Conservation (phyloP, 2,797 vertebrate genomes). For the Luscinia luscinia region DNA sequence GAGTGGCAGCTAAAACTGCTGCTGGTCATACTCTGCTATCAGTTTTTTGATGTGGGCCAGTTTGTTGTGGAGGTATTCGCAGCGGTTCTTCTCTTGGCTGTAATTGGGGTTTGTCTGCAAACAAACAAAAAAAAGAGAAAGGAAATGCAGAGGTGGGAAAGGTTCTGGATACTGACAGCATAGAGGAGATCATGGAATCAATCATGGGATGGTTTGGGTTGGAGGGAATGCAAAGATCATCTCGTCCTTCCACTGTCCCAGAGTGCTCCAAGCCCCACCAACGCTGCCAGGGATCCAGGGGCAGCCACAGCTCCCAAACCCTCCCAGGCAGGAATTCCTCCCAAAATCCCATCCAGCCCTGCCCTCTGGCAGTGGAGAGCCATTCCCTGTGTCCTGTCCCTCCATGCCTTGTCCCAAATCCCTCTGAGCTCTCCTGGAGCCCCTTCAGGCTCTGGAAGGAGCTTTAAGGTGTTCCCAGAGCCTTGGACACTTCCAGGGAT, state of each 20-base stretch:
- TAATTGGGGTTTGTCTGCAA: conserved; percentile 95
- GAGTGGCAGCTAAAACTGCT: conserved; percentile 88
- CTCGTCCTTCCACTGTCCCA: no score
- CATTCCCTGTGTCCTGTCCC: neutral
- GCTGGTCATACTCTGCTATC: conserved; percentile 96
- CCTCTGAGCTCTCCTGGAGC: neutral
- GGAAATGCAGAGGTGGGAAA: neutral
- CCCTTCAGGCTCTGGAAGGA: neutral
- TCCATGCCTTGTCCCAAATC: no score
- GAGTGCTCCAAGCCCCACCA: neutral
- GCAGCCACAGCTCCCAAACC: neutral
- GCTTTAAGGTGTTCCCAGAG: neutral
- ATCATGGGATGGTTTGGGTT: neutral
- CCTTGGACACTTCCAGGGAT: neutral
- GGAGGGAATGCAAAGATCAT: neutral
- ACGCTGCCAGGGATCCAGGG: neutral
- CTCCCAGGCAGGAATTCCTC: neutral
- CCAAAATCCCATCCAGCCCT: no score
- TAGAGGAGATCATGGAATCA: rapidly evolving
- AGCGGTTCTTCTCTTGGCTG: conserved; percentile 97
- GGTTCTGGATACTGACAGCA: neutral
- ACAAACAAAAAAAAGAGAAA: no score
- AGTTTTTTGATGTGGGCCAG: conserved; percentile 98
- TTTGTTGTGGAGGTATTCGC: conserved; percentile 99
- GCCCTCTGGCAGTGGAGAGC: neutral